phyloP scores from a whole-genome alignment of 2,888 invertebrate species.

The Phalera bucephala region DNA sequence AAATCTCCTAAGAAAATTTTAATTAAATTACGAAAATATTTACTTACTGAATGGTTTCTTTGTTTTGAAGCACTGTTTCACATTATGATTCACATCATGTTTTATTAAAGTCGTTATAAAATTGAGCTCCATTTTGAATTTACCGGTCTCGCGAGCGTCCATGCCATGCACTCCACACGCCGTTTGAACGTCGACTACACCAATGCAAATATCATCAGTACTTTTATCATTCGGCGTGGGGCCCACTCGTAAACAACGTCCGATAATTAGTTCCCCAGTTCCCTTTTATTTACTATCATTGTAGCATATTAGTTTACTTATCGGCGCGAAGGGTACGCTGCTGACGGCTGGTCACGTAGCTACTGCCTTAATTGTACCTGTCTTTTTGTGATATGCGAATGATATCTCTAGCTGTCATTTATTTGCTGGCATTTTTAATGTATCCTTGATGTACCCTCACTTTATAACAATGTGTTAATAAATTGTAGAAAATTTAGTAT shows the following conservation, averaged over 20 bases:
- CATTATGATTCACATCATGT: conserved; percentile 78
- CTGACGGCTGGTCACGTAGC: conserved; percentile 16
- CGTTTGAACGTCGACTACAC: conserved; percentile 45
- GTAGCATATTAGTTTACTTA: conserved; percentile 19
- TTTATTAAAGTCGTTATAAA: conserved; percentile 71
- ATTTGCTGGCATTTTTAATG: not conserved
- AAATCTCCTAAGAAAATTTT: too few species aligned
- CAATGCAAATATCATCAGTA: conserved; percentile 53
- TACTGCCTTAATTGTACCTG: not conserved
- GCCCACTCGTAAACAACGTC: conserved; percentile 48
- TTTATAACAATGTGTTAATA: too few species aligned
- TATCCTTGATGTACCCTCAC: conserved; percentile 1
- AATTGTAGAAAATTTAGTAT: too few species aligned
- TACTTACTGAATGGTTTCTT: conserved; percentile 75
- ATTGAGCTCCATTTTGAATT: conserved; percentile 68
- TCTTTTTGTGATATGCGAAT: too few species aligned
- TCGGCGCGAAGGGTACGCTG: conserved; percentile 8
- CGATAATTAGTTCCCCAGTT: conserved; percentile 35
- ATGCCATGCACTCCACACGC: conserved; percentile 40
- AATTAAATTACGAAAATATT: too few species aligned
- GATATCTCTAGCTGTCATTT: too few species aligned
- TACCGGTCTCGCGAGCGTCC: conserved; percentile 26
- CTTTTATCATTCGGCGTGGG: conserved; percentile 56
- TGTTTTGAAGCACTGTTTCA: conserved; percentile 76
- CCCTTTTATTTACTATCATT: conserved; percentile 33